A percentile compares a stretch with the other conserved stretches of the same genome.
These are phyloP conservation scores for Diorhabda sublineata DNA, from an alignment of 1,140 invertebrate genomes.

Conservation along the genomic window DNA sequence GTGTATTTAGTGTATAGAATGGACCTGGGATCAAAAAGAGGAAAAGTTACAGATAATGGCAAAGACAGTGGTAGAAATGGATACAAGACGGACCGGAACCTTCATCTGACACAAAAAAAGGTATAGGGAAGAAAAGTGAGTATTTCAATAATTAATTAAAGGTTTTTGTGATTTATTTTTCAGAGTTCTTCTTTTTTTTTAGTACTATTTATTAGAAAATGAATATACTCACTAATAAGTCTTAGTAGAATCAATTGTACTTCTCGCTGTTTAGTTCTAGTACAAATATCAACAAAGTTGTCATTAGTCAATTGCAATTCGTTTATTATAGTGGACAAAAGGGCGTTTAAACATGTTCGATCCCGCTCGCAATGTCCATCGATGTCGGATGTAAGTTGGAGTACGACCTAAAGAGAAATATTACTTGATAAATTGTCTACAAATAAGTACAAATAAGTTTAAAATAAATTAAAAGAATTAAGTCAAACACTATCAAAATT, in stretches of 20 bases:
- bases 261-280: slow-evolving; percentile 65
- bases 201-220: slow-evolving; percentile 49
- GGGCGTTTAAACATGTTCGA: slow-evolving; percentile 66
- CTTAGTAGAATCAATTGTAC: slow-evolving; percentile 86
- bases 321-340: slow-evolving; percentile 69
- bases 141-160: too few relatives aligned
- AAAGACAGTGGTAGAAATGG: too few relatives aligned
- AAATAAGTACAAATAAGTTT: too few relatives aligned
- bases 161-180: too few relatives aligned
- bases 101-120: too few relatives aligned
- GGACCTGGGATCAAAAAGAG: too few relatives aligned
- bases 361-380: slow-evolving; percentile 81
- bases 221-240: slow-evolving; percentile 69
- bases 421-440: too few relatives aligned
- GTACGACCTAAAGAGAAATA: slow-evolving; percentile 62
- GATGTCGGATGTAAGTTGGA: slow-evolving; percentile 87
- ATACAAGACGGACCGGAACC: too few relatives aligned
- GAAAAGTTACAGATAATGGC: too few relatives aligned
- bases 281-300: slow-evolving; percentile 53
- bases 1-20: not conserved
- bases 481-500: not conserved
- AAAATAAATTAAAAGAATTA: too few relatives aligned
- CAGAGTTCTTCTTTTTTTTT: too few relatives aligned
- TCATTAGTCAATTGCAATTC: slow-evolving; percentile 72
- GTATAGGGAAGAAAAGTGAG: too few relatives aligned